phyloP scores from a whole-genome alignment of 2,888 invertebrate genomes.

The Acanthopleura granulata region DNA sequence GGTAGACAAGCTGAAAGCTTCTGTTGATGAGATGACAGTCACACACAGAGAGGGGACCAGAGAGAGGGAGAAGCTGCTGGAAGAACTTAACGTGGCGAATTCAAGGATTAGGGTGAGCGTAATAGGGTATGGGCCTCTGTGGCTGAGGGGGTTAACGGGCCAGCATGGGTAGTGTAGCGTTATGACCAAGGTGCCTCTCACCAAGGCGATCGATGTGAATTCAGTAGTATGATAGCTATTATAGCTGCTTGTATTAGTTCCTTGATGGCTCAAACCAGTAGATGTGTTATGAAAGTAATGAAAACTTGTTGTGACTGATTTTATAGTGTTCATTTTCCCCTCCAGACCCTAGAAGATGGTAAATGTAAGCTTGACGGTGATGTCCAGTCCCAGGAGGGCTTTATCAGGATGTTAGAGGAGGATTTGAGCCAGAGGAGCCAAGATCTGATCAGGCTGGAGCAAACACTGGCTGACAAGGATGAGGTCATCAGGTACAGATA shows the following conservation, averaged over 20 bases:
- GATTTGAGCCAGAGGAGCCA: conserved; percentile 42
- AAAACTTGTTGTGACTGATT: too few species aligned
- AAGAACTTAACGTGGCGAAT: conserved; percentile 50
- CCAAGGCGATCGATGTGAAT: too few species aligned
- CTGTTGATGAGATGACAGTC: conserved; percentile 52
- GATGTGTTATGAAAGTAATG: too few species aligned
- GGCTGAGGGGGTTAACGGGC: too few species aligned
- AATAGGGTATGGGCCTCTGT: too few species aligned
- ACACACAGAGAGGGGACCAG: conserved; percentile 57
- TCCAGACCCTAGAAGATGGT: conserved; percentile 50
- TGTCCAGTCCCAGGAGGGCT: conserved; percentile 41
- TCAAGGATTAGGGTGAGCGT: conserved; percentile 25
- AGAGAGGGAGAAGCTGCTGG: conserved; percentile 56
- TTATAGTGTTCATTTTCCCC: background rate
- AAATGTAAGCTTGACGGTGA: conserved; percentile 44
- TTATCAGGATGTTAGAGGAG: conserved; percentile 44
- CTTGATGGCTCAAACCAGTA: too few species aligned
- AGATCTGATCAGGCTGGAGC: conserved; percentile 41
- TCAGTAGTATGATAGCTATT: too few species aligned
- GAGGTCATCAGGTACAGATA: conserved; percentile 47
- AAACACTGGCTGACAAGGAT: conserved; percentile 53
- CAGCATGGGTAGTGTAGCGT: too few species aligned
- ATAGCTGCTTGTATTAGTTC: too few species aligned
- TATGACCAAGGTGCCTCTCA: too few species aligned
- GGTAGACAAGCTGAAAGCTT: conserved; percentile 52